Conservation (phyloP, 2,113 vertebrate genomes). For the Speoplatyrhinus poulsoni region DNA sequence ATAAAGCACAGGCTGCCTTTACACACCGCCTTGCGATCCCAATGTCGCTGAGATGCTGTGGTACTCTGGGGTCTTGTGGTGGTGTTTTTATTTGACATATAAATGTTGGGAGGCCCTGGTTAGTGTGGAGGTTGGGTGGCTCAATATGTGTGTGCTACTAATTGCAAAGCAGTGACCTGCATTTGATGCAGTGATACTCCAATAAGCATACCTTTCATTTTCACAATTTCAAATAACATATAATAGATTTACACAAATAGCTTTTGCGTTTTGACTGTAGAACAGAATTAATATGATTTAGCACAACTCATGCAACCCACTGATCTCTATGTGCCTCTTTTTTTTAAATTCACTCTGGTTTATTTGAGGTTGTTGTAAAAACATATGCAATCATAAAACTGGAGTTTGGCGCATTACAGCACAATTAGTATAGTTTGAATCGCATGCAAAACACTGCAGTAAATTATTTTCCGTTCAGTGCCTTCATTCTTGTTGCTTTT, state of each 20-base stretch:
- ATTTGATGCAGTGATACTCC: not conserved
- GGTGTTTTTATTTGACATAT: slow-evolving; percentile 27
- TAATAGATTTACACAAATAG: not conserved
- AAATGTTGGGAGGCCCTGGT: slow-evolving; percentile 35
- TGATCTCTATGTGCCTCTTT: not conserved
- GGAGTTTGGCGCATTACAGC: slow-evolving; percentile 28
- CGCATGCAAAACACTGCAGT: slow-evolving; percentile 33
- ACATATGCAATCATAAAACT: slow-evolving; percentile 41
- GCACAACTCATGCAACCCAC: not conserved
- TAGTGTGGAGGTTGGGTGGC: slow-evolving; percentile 25
- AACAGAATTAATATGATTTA: slow-evolving; percentile 10
- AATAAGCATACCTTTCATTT: too few species aligned
- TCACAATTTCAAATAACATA: too few species aligned
- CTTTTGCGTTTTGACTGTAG: slow-evolving; percentile 1
- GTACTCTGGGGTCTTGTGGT: slow-evolving; percentile 28
- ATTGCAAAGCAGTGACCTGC: slow-evolving; percentile 9
- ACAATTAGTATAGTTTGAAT: slow-evolving; percentile 35
- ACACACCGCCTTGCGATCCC: slow-evolving; percentile 17
- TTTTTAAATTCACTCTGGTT: slow-evolving; percentile 19
- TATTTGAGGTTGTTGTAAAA: slow-evolving; percentile 51
- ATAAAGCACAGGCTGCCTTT: slow-evolving; percentile 55
- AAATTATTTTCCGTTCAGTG: slow-evolving; percentile 16
- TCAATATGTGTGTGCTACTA: slow-evolving; percentile 21
- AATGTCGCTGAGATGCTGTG: slow-evolving; percentile 45
- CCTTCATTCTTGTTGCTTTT: slow-evolving; percentile 22